Evolutionary conservation across 1,140 invertebrate genomes (phyloP), one percentile per base, ranked within the genome.

Genomic region (Hycleus phaleratus): DNA sequence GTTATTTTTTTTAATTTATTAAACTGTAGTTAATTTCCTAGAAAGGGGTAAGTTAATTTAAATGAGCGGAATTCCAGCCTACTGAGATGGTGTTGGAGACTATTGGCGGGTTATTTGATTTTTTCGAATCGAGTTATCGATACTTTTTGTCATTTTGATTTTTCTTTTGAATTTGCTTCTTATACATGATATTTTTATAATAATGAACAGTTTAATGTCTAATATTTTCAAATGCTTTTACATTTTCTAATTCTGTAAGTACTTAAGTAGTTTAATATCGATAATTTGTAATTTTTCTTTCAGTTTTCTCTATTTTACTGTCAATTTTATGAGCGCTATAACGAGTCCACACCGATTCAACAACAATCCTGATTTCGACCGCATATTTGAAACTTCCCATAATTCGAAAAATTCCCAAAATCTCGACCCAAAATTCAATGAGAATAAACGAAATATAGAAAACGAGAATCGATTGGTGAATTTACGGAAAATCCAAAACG

Each of bases 121-220:
- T 32, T 32, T 32, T 32, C 7, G 32, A 18, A 18, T 18, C 32
- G 7, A 7, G 7, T 32, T 7, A 32, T 32, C 32, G 7, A 32
- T 5, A 32, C 3, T 52, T 53, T 53, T 52, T 52, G 50, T 44
- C 50, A 25, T 52, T 53, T 53, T 53, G 46, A 40, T 40, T 32
- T 32, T 7, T 40, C 1, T 12, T 53, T n/a, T 44, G n/a, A 42
- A 44, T 25, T 44, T 10, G 26, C 32, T 18, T 43, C n/a, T 52
- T 52, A 7, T 53, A 53, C 26, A 43, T 52, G 40, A 12, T 12
- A 42, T 46, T 53, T 53, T 46, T 44, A 18, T 53, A 38, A 32
- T 53, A 45, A 53, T 53, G 51, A 38, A 45, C 46, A 32, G 32
- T 53, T 53, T 43, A 11, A 44, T 53, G 51, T 10, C 51, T 53